Base-by-base conservation (phyloP, 2,888 invertebrate species). In the Aphidius colemani region DNA sequence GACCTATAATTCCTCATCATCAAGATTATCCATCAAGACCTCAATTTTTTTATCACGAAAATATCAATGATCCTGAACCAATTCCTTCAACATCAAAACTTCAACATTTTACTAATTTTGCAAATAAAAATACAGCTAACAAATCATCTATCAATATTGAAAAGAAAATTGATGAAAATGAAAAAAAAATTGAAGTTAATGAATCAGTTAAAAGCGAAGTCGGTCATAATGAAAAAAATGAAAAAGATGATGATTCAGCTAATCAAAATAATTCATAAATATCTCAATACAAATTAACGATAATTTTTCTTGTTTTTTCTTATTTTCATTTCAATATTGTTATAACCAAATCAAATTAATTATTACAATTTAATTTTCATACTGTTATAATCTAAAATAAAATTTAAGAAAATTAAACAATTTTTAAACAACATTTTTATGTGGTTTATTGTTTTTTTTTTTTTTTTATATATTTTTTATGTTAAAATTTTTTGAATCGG, bases 21-120 rank as follows among this genome's bases (percentile, higher is more conserved):
- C 30, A 71, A 55, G 69, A 72, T 51, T 51, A 66, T 39, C 66
- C 72, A 61, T 55, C 68, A n/a, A 69, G 70, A 58, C 68, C 71
- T 43, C 30, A 62, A 49, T 66, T 71, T 63, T 41, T 67, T 11
- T 65, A 69, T 56, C 68, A 64, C 41, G 65, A 68, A 10, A 67
- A 64, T 10, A 58, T 58, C 18, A 43, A 59, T 13, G 13, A 41
- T 7, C 40, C 64, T 13, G 40, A 49, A 11, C 49, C 18, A 46
- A 30, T 48, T 9, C 39, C 59, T 46, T 43, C 51, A 66, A 57
- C 43, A 63, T 48, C 39, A 18, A 39, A 46, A 58, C 40, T 43
- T n/a, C 43, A 51, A 40, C 58, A 64, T 7, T 59, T 51, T 8
- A 60, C 44, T 48, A 56, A 18, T 48, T 18, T 43, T 46, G 45